Evolutionary conservation across 2,797 vertebrate genomes (phyloP).

Genomic region (Muscicapa comitata): DNA sequence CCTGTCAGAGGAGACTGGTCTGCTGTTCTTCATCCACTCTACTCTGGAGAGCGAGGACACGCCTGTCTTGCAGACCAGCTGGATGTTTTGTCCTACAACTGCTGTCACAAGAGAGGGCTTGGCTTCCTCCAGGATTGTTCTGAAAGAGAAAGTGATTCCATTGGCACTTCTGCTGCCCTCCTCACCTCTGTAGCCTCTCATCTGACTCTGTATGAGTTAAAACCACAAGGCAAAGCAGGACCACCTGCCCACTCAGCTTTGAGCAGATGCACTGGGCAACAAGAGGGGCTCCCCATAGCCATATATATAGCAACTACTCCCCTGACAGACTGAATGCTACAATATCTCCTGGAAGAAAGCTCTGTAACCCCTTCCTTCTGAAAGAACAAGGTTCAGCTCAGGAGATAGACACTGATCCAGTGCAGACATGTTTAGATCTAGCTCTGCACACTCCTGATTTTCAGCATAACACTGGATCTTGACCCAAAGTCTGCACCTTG

Average conservation of each 20-base stretch:
- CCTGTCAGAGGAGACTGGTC: slow-evolving; percentile 60
- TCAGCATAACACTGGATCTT: background rate
- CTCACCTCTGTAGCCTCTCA: background rate
- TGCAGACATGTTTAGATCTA: background rate
- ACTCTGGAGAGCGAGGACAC: background rate
- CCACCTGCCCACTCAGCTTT: background rate
- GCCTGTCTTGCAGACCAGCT: slow-evolving; percentile 65
- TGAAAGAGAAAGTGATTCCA: slow-evolving; percentile 44
- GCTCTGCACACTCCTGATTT: background rate
- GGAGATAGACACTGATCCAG: background rate
- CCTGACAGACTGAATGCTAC: background rate
- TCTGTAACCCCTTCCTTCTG: background rate
- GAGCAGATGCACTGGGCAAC: background rate
- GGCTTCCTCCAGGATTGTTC: slow-evolving; percentile 77
- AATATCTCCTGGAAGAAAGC: background rate
- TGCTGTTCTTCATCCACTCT: slow-evolving; percentile 73
- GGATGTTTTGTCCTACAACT: slow-evolving; percentile 69
- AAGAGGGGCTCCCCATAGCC: background rate
- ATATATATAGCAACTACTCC: background rate
- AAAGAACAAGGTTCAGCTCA: background rate
- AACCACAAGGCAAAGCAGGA: background rate
- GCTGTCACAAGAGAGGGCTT: slow-evolving; percentile 75
- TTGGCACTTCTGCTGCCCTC: background rate
- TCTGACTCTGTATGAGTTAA: background rate
- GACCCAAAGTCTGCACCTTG: background rate